Base-by-base conservation (phyloP, 1,140 invertebrate species). In the Chelonus insularis region DNA sequence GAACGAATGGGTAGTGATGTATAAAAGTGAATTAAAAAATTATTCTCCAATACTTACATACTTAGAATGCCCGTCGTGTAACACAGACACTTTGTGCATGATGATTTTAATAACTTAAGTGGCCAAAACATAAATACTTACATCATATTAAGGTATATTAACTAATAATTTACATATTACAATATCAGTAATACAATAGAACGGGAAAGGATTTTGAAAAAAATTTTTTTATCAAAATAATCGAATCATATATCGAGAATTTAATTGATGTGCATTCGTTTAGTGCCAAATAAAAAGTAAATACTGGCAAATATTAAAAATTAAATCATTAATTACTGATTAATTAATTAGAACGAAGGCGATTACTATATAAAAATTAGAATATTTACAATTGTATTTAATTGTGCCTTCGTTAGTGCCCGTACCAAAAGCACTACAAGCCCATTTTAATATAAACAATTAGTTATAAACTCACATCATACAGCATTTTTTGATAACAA, bases 51-150 rank as follows among this genome's bases (percentile, higher is more conserved):
- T 72, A 67, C 65, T 69, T 67, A 75, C 70, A 45, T 34, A 61
- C 50, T 39, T 41, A 36, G 39, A 57, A 58, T 21, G 29, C 61
- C 34, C 47, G 61, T 72, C 76, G 78, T 71, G 69, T 56, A 74
- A 76, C 74, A 80, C 72, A 76, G 74, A 81, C 75, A 76, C 71
- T 77, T 66, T 72, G 76, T 77, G 73, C 68, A 2, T 74, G 73
- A 70, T 63, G 75, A 75, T 75, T 72, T 36, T 56, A 1, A 29
- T 65, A 72, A 77, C 80, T 77, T 77, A 71, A 80, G 77, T 80
- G 77, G 78, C 78, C 78, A 80, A 81, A 80, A 79, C 72, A 69
- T 80, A 79, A 80, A 75, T 74, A 70, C 78, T 80, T 79, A 79
- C 77, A 78, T 67, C 70, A 73, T 79, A 77, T 77, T 75, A 76